phyloP scores from a whole-genome alignment of 2,113 vertebrate genomes.

The Microtus oregoni region DNA sequence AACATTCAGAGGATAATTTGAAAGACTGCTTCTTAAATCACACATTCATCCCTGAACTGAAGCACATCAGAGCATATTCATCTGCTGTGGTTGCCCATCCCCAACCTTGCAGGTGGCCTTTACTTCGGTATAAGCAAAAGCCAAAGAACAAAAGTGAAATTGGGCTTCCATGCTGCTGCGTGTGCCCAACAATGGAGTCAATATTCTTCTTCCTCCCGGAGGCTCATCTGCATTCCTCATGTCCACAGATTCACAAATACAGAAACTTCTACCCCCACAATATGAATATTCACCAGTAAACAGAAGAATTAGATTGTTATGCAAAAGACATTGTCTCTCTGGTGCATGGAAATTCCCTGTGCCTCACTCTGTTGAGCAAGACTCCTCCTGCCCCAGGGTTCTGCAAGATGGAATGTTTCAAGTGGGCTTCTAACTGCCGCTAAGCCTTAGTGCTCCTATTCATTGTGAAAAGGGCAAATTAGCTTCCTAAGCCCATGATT shows the following conservation, averaged over 20 bases:
- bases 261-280: conserved; percentile 77
- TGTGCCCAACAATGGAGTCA: conserved; percentile 66
- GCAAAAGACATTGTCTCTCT: conserved; percentile 82
- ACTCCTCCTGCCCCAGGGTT: conserved; percentile 60
- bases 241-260: conserved; percentile 76
- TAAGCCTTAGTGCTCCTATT: conserved; percentile 34
- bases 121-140: conserved; percentile 44
- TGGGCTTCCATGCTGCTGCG: background rate
- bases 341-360: conserved; percentile 79
- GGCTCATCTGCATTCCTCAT: conserved; percentile 72
- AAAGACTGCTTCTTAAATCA: conserved; percentile 34
- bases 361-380: conserved; percentile 77
- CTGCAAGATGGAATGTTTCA: conserved; percentile 23
- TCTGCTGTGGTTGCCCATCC: background rate
- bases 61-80: background rate
- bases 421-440: conserved; percentile 56
- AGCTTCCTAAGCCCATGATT: conserved; percentile 36
- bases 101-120: background rate
- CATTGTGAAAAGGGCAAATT: conserved; percentile 22
- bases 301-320: conserved; percentile 83
- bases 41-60: background rate
- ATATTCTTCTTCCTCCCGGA: conserved; percentile 72
- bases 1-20: conserved; percentile 10
- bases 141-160: conserved; percentile 22
- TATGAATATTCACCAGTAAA: conserved; percentile 88